These are phyloP conservation scores for Cygnus olor DNA, from an alignment of 2,797 vertebrate genomes.

Conservation along the genomic window DNA sequence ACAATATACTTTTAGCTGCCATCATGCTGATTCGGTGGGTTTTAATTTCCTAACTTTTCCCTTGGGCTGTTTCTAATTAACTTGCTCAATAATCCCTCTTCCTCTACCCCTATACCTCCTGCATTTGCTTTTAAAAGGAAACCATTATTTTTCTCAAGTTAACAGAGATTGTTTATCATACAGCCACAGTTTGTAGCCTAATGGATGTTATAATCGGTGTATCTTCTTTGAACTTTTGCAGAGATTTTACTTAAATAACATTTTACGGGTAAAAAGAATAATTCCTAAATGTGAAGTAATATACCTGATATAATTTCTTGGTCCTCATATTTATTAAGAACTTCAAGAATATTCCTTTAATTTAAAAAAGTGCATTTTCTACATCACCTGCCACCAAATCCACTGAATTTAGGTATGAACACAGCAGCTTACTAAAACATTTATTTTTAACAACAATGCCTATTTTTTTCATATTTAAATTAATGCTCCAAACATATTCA, in stretches of 20 bases:
- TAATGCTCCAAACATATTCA: not conserved
- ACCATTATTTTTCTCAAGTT: slow-evolving; percentile 9
- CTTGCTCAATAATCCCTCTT: slow-evolving; percentile 27
- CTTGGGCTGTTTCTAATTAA: slow-evolving; percentile 58
- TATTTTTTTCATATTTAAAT: not conserved
- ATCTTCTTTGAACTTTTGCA: not conserved
- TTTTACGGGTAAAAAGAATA: not conserved
- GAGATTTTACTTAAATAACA: not conserved
- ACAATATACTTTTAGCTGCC: slow-evolving; percentile 45
- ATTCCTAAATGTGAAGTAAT: not conserved
- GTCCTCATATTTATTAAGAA: not conserved
- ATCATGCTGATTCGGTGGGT: slow-evolving; percentile 31
- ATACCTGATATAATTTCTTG: not conserved
- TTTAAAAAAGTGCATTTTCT: not conserved
- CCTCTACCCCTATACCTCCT: not conserved
- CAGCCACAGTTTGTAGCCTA: not conserved
- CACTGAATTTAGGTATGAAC: not conserved
- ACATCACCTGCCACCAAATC: not conserved
- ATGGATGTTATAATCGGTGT: not conserved
- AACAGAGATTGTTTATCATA: not conserved
- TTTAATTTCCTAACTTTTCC: slow-evolving; percentile 68
- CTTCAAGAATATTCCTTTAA: not conserved
- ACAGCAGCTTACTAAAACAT: not conserved
- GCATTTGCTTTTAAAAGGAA: slow-evolving; percentile 3
- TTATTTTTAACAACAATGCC: not conserved